phyloP scores from a whole-genome alignment of 1,140 invertebrate species.

The Ridgeia piscesae region DNA sequence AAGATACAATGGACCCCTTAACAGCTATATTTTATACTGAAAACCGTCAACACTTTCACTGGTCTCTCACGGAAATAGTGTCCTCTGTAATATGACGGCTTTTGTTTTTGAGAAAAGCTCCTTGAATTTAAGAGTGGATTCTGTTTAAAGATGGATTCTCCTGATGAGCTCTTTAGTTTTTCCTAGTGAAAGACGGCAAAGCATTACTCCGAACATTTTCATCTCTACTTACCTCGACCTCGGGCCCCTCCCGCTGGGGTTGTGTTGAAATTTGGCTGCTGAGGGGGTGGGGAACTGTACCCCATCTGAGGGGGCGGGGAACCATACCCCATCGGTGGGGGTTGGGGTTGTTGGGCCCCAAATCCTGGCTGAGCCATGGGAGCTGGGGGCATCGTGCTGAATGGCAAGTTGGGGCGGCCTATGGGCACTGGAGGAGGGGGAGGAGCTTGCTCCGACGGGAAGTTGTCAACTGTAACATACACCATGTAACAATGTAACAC shows the following conservation, averaged over 20 bases:
- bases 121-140: too few species aligned
- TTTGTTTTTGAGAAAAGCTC: too few species aligned
- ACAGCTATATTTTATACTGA: too few species aligned
- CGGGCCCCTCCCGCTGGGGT: not conserved
- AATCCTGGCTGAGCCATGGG: not conserved
- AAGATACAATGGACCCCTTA: too few species aligned
- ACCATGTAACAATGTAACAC: not conserved
- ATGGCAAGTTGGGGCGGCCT: not conserved
- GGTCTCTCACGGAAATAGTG: too few species aligned
- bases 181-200: not conserved
- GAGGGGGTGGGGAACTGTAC: not conserved
- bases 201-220: not conserved
- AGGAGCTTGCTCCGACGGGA: not conserved
- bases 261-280: not conserved
- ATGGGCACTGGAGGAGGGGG: not conserved
- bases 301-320: too few species aligned
- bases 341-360: not conserved
- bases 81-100: too few species aligned
- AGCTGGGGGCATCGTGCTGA: not conserved
- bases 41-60: too few species aligned
- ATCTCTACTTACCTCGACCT: not conserved
- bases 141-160: too few species aligned
- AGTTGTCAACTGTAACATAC: not conserved
- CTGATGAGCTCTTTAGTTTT: not conserved
- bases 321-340: not conserved